Percentiles rank a stretch among this genome's conserved stretches.
These are phyloP conservation scores for Corapipo altera DNA, from an alignment of 2,113 vertebrate genomes.

Conservation along the genomic window DNA sequence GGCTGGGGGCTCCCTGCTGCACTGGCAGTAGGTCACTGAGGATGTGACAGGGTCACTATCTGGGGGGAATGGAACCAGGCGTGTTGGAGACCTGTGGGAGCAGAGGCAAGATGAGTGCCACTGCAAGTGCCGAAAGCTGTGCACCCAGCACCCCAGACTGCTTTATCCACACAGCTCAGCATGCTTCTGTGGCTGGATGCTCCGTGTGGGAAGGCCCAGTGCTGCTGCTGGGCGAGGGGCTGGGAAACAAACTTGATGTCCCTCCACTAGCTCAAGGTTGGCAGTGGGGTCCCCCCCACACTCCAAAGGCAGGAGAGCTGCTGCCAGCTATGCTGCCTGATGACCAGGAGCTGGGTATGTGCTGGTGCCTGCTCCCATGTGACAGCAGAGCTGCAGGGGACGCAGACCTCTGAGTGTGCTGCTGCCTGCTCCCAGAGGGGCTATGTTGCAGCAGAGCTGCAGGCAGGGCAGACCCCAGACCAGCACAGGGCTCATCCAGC, in stretches of 20 bases:
- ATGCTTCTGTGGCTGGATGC: neutral
- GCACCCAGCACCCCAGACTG: neutral
- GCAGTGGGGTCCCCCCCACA: accelerated
- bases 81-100: neutral
- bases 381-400: neutral
- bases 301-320: neutral
- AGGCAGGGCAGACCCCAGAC: neutral
- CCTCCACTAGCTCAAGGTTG: neutral
- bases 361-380: neutral
- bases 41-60: neutral
- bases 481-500: neutral
- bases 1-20: neutral
- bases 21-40: neutral
- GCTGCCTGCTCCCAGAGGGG: neutral
- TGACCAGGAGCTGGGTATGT: neutral
- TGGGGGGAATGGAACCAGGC: neutral
- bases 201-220: neutral
- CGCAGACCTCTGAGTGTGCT: neutral
- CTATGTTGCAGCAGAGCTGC: neutral
- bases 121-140: neutral
- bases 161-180: neutral
- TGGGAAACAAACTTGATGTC: neutral
- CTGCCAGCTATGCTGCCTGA: neutral
- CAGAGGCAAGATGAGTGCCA: neutral
- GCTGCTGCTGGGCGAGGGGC: neutral